Conservation (phyloP, 2,113 vertebrate species). For the Pteronura brasiliensis region DNA sequence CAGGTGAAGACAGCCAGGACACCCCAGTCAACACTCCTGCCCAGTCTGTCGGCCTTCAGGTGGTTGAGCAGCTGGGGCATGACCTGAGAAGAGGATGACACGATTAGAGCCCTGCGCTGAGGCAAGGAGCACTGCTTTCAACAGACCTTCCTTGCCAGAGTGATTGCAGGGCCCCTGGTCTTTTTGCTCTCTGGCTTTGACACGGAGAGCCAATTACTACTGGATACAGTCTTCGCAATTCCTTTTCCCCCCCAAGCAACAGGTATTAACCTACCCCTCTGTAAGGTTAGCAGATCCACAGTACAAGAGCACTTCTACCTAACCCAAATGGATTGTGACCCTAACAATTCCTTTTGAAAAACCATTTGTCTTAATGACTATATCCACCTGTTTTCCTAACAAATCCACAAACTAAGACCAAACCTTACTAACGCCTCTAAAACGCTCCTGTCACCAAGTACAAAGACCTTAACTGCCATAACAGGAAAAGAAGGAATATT, state of each 20-base stretch:
- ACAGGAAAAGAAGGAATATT: neutral
- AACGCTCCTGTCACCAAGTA: neutral
- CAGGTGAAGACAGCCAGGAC: constrained; percentile 91
- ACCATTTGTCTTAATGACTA: neutral
- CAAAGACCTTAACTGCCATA: neutral
- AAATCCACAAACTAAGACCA: neutral
- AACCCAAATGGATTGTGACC: neutral
- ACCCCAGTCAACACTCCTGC: constrained; percentile 95
- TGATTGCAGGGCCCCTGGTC: no score
- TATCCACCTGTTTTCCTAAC: neutral
- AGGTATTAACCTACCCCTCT: neutral
- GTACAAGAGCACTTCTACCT: neutral
- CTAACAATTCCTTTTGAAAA: neutral
- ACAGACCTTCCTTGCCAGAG: neutral
- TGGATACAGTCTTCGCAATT: neutral
- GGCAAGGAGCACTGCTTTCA: neutral
- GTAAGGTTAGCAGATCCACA: neutral
- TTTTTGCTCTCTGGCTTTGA: neutral
- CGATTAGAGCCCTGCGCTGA: neutral
- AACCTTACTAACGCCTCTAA: neutral
- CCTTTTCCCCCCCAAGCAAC: neutral
- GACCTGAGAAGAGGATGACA: constrained; percentile 81
- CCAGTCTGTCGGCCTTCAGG: constrained; percentile 90
- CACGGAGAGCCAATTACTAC: neutral
- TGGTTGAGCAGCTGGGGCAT: constrained; percentile 97